Percentiles rank a stretch among this genome's conserved stretches.
phyloP scores from a whole-genome alignment of 2,888 invertebrate genomes.

The Dynastes grantii region DNA sequence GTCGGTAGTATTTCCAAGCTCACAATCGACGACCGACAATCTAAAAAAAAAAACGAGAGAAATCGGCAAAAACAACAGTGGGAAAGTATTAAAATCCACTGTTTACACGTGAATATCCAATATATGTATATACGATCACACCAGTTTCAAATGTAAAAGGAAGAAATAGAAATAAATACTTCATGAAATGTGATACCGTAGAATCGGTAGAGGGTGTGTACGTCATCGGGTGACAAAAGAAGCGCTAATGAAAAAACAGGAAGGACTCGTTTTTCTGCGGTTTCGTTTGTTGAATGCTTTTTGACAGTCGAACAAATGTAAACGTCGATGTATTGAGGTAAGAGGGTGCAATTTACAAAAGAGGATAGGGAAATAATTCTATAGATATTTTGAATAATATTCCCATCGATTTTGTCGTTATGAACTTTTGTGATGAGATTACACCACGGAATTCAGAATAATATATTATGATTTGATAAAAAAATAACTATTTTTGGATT shows the following conservation, averaged over 20 bases:
- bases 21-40: neutral
- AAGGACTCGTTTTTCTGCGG: neutral
- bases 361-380: no score
- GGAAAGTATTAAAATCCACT: neutral
- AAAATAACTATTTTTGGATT: no score
- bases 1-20: neutral
- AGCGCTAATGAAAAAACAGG: slow-evolving; percentile 8
- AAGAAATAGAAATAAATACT: neutral
- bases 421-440: no score
- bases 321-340: no score
- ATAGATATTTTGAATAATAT: no score
- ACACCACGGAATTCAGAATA: no score
- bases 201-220: neutral
- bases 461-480: no score
- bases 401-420: no score
- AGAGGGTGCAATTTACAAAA: no score
- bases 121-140: no score
- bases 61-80: neutral
- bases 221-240: slow-evolving; percentile 7
- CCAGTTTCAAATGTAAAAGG: no score
- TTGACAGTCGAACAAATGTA: no score
- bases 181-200: neutral
- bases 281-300: slow-evolving; percentile 1
- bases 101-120: neutral
- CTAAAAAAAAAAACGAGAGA: neutral